Base-by-base conservation (phyloP, 2,888 invertebrate species). In the Ernsta delagoae region DNA sequence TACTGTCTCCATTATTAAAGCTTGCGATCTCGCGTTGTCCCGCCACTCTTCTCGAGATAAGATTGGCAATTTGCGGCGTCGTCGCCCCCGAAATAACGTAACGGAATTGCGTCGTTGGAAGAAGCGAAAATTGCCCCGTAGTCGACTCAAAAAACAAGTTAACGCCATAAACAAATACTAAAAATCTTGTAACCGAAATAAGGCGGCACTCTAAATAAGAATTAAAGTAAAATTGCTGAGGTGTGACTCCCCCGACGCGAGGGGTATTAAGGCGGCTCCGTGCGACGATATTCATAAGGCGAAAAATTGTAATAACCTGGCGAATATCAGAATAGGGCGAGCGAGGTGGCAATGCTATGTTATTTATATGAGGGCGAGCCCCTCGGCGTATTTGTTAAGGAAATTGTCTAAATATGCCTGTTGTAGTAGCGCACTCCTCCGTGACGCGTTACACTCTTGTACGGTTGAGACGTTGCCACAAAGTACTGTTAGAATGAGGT, bases 261-360 rank as follows among this genome's bases (percentile, higher is more conserved):
- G 82, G 83, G 83, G 82, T 83, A 84, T 85, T 83, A 85, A 79
- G 79, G 81, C 80, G 84, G 83, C 80, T 79, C 79, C 80, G 79
- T 80, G 83, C 86, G 85, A 85, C 90, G 89, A 90, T 93, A 94
- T 94, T 93, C 93, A 93, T 94, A 93, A 93, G 85, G 92, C 89
- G 90, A 89, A 89, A 93, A 93, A 93, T 93, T 93, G 92, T 93
- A 93, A 93, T 93, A 91, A 92, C 92, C 91, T 85, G 82, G 84
- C 80, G 86, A 84, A 87, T 89, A 87, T 87, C 84, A 82, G 83
- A 75, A 81, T 80, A 82, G 87, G 86, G 86, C 82, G 83, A 79
- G 81, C 78, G 82, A 83, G 84, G 84, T 83, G 84, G 82, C 80
- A 79, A 81, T 75, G 81, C 78, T 78, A 78, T 79, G 78, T 82